phyloP scores from a whole-genome alignment of 2,113 vertebrate species.

The Anoplopoma fimbria region DNA sequence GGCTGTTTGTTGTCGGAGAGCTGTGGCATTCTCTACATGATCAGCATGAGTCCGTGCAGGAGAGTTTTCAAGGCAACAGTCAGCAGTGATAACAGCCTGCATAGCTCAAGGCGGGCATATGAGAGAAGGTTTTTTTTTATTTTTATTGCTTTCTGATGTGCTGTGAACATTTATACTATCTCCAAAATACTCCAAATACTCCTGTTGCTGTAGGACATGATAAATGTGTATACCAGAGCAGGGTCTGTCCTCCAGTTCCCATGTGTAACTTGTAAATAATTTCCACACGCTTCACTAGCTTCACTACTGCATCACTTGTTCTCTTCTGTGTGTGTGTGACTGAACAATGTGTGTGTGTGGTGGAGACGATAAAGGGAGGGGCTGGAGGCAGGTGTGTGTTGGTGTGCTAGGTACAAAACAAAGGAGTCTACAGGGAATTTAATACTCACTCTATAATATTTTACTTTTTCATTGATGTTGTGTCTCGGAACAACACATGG shows the following conservation, averaged over 20 bases:
- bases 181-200: conserved; percentile 7
- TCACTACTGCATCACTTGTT: conserved; percentile 35
- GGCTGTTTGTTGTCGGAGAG: conserved; percentile 75
- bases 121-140: conserved; percentile 23
- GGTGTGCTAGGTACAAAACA: conserved; percentile 45
- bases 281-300: conserved; percentile 38
- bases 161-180: conserved; percentile 40
- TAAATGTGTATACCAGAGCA: conserved; percentile 27
- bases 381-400: conserved; percentile 37
- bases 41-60: conserved; percentile 25
- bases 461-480: conserved; percentile 42
- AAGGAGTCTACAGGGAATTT: conserved; percentile 41
- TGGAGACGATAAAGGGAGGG: conserved; percentile 38
- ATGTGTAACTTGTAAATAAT: conserved; percentile 42
- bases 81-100: conserved; percentile 30
- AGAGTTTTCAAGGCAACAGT: conserved; percentile 43
- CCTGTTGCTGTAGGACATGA: conserved; percentile 38
- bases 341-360: neutral
- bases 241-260: conserved; percentile 11
- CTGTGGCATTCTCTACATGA: conserved; percentile 64
- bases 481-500: conserved; percentile 34
- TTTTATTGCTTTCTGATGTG: conserved; percentile 32
- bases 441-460: conserved; percentile 44
- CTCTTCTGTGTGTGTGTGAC: conserved; percentile 11
- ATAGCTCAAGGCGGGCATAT: conserved; percentile 40